Evolutionary conservation across 2,888 invertebrate species (phyloP).

Genomic region (Lasioglossum oenotherae): DNA sequence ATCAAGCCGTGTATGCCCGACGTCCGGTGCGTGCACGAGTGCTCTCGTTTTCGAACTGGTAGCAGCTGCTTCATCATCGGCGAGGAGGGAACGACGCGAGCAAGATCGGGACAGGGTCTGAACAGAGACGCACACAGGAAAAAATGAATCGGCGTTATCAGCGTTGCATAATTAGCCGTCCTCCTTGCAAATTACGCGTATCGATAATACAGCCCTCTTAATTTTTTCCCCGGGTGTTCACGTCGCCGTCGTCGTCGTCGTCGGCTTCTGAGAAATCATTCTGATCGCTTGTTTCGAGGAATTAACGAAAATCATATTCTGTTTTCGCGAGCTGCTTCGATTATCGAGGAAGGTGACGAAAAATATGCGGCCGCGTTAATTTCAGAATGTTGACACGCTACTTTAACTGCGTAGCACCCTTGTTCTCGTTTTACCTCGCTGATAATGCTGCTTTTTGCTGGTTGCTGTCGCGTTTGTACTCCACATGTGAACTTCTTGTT

Average conservation of each 20-base stretch:
- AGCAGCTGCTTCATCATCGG: constrained; percentile 68
- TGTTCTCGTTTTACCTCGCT: neutral
- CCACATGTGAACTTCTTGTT: neutral
- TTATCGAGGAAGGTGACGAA: neutral
- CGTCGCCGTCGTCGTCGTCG: neutral
- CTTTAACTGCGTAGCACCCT: neutral
- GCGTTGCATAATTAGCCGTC: constrained; percentile 60
- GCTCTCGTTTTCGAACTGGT: constrained; percentile 55
- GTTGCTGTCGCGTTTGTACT: neutral
- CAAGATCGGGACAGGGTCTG: neutral
- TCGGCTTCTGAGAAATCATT: constrained; percentile 3
- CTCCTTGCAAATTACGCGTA: constrained; percentile 59
- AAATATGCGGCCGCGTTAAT: neutral
- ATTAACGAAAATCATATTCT: constrained; percentile 28
- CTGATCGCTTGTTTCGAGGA: constrained; percentile 19
- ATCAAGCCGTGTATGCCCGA: constrained; percentile 62
- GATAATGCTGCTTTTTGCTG: neutral
- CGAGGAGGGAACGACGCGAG: neutral
- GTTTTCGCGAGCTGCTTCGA: neutral
- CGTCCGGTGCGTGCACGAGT: constrained; percentile 57
- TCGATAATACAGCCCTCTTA: constrained; percentile 54
- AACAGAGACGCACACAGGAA: constrained; percentile 4
- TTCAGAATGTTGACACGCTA: neutral
- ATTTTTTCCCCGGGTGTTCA: neutral
- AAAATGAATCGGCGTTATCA: constrained; percentile 64